Evolutionary conservation across 2,888 invertebrate species (phyloP), one percentile per base, ranked within the genome.

Genomic region (Melinaea menophilus): DNA sequence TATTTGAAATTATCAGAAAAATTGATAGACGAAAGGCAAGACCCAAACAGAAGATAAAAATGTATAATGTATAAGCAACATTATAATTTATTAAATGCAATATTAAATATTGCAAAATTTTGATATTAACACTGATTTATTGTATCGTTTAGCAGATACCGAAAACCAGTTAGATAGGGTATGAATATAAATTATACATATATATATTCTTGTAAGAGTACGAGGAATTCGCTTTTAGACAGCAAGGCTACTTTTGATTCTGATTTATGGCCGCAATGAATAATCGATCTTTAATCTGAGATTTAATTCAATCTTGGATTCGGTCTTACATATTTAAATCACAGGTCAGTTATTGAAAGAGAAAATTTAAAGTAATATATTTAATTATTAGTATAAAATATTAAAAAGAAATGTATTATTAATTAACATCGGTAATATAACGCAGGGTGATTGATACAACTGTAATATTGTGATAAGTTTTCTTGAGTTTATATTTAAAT

Each of bases 191-290:
- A 72, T 74, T 77, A 75, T 73, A 73, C 68, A 72, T 72, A 66
- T 67, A 59, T 74, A 67, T 71, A 22, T 1, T 1, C 22, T 22
- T 22, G 22, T 22, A 22, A 22, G 74, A 73, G 72, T 68, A 63
- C 69, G 73, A 80, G 79, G 76, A 72, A 81, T 81, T 82, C 74
- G 74, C 82, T 80, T 84, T 83, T 81, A 88, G 88, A 86, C 86
- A 69, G 84, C 79, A 68, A 78, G 86, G 87, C 86, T 62, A 63
- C 60, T 56, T 63, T 64, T 61, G 59, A 58, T 64, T 57, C 55
- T 60, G 64, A 64, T 59, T 64, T 55, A 55, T 57, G 56, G 33
- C 56, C 22, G 0, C 22, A 51, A 31, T 31, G 9, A 9, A 11
- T 31, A 51, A 51, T 31, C 22, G 11, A 31, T 31, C 31, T 31